These are phyloP conservation scores for Stramonita haemastoma DNA, from an alignment of 2,888 invertebrate genomes.

Conservation along the genomic window DNA sequence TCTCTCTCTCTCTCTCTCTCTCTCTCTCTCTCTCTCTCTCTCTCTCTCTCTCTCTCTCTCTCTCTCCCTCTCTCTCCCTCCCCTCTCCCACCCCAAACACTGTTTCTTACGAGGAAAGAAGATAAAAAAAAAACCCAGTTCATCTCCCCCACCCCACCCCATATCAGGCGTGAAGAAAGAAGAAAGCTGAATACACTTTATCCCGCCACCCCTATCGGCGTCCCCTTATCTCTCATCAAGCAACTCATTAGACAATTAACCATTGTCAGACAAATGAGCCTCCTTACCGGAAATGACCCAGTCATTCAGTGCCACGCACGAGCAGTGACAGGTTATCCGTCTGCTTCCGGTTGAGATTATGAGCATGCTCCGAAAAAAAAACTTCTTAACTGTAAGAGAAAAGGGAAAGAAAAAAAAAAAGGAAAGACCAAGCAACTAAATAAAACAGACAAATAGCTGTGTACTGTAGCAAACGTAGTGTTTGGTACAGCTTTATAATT, in stretches of 20 bases:
- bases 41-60: conserved; percentile 36
- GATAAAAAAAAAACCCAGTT: no score
- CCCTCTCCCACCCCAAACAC: neutral
- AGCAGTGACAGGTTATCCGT: neutral
- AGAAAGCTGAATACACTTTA: neutral
- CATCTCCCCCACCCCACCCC: neutral
- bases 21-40: neutral
- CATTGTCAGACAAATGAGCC: no score
- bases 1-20: neutral
- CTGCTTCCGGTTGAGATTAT: neutral
- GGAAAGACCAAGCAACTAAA: no score
- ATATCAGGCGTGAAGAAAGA: no score
- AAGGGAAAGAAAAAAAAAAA: no score
- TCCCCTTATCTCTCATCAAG: neutral
- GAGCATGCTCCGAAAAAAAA: no score
- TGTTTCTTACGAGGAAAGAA: neutral
- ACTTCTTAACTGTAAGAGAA: no score
- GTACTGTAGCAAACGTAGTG: no score
- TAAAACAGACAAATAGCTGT: no score
- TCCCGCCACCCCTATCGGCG: neutral
- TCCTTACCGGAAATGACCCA: neutral
- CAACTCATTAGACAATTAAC: no score
- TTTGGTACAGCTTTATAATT: no score
- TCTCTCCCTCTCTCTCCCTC: neutral
- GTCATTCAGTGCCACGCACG: neutral